Evolutionary conservation across 2,113 vertebrate genomes (phyloP).

Genomic region (Anoura caudifer): DNA sequence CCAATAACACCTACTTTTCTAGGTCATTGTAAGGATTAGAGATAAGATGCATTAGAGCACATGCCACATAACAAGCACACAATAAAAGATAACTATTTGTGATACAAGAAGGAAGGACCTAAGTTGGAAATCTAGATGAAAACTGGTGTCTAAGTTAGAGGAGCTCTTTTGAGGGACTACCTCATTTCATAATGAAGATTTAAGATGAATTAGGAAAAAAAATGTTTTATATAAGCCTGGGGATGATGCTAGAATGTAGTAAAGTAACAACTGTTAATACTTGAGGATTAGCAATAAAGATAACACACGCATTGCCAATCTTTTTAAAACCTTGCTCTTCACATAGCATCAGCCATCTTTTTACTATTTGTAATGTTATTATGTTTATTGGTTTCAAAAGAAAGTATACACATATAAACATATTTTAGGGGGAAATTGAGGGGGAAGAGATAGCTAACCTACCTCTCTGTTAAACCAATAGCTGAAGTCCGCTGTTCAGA

Average conservation of each 20-base stretch:
- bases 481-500: neutral
- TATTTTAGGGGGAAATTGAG: neutral
- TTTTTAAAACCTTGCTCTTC: conserved; percentile 25
- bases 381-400: neutral
- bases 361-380: neutral
- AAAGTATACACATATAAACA: neutral
- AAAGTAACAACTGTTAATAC: neutral
- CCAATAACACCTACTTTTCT: neutral
- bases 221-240: neutral
- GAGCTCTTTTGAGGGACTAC: neutral
- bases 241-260: neutral
- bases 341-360: neutral
- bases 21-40: neutral
- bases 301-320: neutral
- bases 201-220: neutral
- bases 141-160: neutral
- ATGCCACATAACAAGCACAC: neutral
- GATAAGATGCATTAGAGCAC: neutral
- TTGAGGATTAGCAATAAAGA: neutral
- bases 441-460: neutral
- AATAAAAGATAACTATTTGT: neutral
- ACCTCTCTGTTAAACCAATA: neutral
- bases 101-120: neutral
- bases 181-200: neutral
- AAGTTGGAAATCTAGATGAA: neutral